phyloP scores from a whole-genome alignment of 2,797 vertebrate genomes.

The Pangasius djambal region DNA sequence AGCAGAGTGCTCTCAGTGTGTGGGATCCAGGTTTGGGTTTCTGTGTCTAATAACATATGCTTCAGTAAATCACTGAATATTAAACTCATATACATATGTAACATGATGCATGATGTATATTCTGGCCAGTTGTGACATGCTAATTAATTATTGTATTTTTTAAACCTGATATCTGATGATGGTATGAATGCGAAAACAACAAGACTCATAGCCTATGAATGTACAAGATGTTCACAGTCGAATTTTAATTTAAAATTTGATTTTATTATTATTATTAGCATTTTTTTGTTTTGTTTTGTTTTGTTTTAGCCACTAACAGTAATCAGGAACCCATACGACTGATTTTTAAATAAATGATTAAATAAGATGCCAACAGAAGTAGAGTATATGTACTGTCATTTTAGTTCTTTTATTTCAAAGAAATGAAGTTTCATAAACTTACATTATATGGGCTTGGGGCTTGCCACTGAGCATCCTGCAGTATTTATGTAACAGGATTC shows the following conservation, averaged over 20 bases:
- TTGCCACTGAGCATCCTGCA: background rate
- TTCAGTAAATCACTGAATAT: background rate
- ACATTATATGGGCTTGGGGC: background rate
- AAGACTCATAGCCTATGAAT: background rate
- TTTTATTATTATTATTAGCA: background rate
- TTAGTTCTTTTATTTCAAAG: background rate
- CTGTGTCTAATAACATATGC: conserved; percentile 6
- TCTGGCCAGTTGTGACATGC: background rate
- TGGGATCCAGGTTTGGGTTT: background rate
- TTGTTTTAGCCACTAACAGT: background rate
- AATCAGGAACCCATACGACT: background rate
- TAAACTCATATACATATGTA: background rate
- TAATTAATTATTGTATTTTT: background rate
- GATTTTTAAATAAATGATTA: background rate
- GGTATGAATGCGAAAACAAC: background rate
- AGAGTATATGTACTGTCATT: background rate
- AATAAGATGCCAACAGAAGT: background rate
- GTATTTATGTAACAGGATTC: conserved; percentile 17
- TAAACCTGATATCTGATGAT: background rate
- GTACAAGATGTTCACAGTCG: background rate
- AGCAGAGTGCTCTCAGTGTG: background rate
- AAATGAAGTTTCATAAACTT: background rate
- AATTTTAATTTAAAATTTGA: too few species aligned
- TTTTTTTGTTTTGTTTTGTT: too few species aligned
- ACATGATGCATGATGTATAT: background rate